Conservation (phyloP, 2,888 invertebrate species). For the Mystacides longicornis region DNA sequence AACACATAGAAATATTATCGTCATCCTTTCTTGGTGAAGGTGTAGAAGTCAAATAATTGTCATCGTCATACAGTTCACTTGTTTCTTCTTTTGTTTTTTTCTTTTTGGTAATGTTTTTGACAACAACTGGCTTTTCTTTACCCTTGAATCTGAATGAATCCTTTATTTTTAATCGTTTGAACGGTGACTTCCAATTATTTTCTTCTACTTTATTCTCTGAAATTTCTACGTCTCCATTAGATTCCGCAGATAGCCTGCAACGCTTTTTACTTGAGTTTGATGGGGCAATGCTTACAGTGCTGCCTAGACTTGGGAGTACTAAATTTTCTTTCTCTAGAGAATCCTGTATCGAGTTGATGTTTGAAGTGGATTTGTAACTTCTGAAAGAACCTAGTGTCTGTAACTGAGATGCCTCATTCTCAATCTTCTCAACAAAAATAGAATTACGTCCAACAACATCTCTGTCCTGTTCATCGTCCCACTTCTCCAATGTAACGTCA, state of each 20-base stretch:
- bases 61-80: constrained; percentile 10
- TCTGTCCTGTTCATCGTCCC: constrained; percentile 2
- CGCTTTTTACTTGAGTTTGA: constrained; percentile 41
- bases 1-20: constrained; percentile 43
- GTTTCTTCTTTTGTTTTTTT: constrained; percentile 14
- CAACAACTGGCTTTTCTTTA: constrained; percentile 41
- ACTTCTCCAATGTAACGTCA: constrained; percentile 11
- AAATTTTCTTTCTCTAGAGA: no score
- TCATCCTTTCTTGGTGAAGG: constrained; percentile 46
- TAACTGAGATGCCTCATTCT: no score
- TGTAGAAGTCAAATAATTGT: constrained; percentile 35
- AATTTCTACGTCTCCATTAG: constrained; percentile 41
- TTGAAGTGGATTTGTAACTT: no score
- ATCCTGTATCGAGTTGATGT: no score
- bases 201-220: constrained; percentile 38
- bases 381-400: no score
- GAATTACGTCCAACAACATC: no score
- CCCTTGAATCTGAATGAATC: constrained; percentile 46
- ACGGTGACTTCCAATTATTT: constrained; percentile 44
- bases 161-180: constrained; percentile 46
- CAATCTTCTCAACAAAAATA: no score
- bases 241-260: constrained; percentile 45
- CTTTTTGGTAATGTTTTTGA: constrained; percentile 41
- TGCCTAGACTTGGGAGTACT: constrained; percentile 36
- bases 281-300: constrained; percentile 33